Base-by-base conservation (phyloP, 2,113 vertebrate species). In the Bucco capensis region DNA sequence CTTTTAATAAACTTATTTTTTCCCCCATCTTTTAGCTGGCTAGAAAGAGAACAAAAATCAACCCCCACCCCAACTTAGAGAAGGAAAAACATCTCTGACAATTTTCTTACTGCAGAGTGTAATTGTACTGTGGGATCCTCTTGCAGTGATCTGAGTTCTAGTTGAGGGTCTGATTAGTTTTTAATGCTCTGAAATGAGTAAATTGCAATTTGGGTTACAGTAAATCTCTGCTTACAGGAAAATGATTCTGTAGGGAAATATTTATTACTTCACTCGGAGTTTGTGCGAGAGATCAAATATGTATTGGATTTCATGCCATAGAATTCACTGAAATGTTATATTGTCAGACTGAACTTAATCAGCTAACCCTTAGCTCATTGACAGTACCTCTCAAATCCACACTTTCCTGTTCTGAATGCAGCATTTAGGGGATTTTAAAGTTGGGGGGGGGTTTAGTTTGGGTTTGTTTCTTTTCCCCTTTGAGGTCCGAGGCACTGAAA, bases 1-100 rank as follows among this genome's bases (percentile, higher is more conserved):
- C 84, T 82, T 94, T 86, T 93, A 86, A 93, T 86, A 80, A 81
- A 69, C 90, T 74, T 74, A 75, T 93, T 94, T 92, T 15, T 93
- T 92, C 89, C 92, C 86, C 80, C 94, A 73, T 79, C 77, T 93
- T 93, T 86, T 85, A 42, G 56, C 65, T 54, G 51, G 71, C 42
- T 81, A 61, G 81, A 90, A 75, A 67, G 76, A 70, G 83, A 93
- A 54, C 61, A 92, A 78, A 93, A 86, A 38, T 67, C 53, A n/a
- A n/a, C 24, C 6, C 8, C 44, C 8, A 42, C 78, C 12, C 14
- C 15, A 66, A 0, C 14, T 56, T 61, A 51, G 61, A 12, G 50
- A 42, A 15, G 61, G 25, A 60, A 86, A 58, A 88, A 30, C 9
- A 50, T 14, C 46, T 56, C 7, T n/a, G 42, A 37, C 5, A 12